Base-by-base conservation (phyloP, 2,113 vertebrate species). In the Osmerus mordax region DNA sequence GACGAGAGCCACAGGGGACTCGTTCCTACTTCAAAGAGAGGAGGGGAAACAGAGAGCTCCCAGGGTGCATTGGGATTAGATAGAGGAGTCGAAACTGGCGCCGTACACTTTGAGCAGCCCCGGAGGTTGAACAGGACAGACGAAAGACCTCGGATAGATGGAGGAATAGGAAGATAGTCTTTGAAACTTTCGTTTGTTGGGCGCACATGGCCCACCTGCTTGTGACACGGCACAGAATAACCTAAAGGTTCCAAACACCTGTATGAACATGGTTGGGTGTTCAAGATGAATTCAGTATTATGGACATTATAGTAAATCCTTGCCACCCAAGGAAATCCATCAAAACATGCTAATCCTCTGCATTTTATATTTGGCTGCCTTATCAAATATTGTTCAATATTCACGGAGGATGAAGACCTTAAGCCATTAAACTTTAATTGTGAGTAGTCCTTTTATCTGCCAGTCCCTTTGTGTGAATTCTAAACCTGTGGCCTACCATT, bases 111-210 rank as follows among this genome's bases (percentile, higher is more conserved):
- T 4, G 53, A 67, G 69, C 61, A 58, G 63, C 76, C 74, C 79
- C 18, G 56, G 73, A 67, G 65, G 71, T 54, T 55, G 36, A 74
- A 64, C 63, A 29, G 53, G 74, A 74, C 51, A 65, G 66, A 70
- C 78, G 70, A 83, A 78, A 72, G 69, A 52, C 9, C 41, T 47
- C 41, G 41, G 6, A 5, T 47, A 7, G 41, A 12, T 47, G 41
- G 41, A 47, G 41, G 41, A 47, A 12, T 11, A 47, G 6, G 9
- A 47, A 47, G 41, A 47, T 47, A 1, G 41, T 5, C 41, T 47
- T 47, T 9, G 9, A 47, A 47, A 9, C 8, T 47, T 47, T 12
- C 1, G 41, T 77, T 60, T 60, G n/a, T 23, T 60, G 19, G 58
- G 23, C 11, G 13, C 11, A 23, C 19, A 23, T 3, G 5, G 9